Percentiles rank a stretch among this genome's conserved stretches.
phyloP scores from a whole-genome alignment of 2,888 invertebrate species.

The Lasioglossum oenotherae region DNA sequence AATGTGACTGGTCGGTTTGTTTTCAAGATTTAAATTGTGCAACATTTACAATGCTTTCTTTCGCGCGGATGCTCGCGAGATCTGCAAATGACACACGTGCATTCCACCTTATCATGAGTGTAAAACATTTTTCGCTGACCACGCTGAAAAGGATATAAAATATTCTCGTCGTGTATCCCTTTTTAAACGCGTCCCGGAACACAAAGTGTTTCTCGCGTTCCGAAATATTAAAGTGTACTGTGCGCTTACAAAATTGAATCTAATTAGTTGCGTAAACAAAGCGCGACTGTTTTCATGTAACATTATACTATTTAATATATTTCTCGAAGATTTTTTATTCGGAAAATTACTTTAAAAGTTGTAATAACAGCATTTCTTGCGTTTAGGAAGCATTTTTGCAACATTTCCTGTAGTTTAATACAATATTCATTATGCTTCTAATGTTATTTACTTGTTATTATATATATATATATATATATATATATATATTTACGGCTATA shows the following conservation, averaged over 20 bases:
- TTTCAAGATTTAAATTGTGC: slow-evolving; percentile 29
- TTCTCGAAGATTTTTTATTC: not conserved
- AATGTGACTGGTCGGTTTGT: slow-evolving; percentile 45
- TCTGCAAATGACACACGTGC: not conserved
- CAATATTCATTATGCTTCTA: not conserved
- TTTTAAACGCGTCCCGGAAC: not conserved
- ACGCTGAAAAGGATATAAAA: not conserved
- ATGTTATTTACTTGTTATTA: not conserved
- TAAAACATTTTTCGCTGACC: not conserved
- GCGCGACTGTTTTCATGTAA: not conserved
- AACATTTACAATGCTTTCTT: slow-evolving; percentile 23
- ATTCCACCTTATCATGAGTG: not conserved
- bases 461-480: not conserved
- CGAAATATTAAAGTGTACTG: not conserved
- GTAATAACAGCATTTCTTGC: not conserved
- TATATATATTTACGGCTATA: not conserved
- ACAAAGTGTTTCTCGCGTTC: not conserved
- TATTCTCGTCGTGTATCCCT: slow-evolving; percentile 1
- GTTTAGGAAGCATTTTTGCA: not conserved
- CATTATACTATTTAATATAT: not conserved
- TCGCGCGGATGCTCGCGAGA: not conserved
- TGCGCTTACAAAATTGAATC: not conserved
- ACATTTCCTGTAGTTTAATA: not conserved
- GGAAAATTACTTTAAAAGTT: not conserved
- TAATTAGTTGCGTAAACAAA: not conserved